phyloP scores from a whole-genome alignment of 2,888 invertebrate species.

The Macrophya annulata region DNA sequence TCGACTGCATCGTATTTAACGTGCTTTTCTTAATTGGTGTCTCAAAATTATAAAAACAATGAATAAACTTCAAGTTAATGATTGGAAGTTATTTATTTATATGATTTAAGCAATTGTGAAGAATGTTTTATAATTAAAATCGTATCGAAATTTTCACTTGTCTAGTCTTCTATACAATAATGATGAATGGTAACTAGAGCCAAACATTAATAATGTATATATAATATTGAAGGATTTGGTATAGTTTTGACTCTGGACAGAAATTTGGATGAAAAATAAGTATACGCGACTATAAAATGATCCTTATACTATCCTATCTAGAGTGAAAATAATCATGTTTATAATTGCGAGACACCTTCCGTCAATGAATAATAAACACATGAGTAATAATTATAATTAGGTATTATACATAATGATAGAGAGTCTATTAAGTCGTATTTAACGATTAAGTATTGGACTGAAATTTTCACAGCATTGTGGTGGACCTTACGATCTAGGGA shows the following conservation, averaged over 20 bases:
- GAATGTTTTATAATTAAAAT: neutral
- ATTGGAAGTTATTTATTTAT: conserved; percentile 16
- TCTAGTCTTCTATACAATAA: neutral
- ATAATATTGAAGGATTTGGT: neutral
- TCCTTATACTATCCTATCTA: conserved; percentile 11
- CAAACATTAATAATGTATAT: neutral
- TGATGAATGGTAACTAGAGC: conserved; percentile 1
- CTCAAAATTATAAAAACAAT: conserved; percentile 34
- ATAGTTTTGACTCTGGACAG: neutral
- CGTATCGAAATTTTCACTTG: neutral
- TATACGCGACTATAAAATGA: neutral
- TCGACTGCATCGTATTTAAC: conserved; percentile 30
- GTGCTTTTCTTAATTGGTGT: neutral
- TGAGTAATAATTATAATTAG: conserved; percentile 62
- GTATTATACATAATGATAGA: conserved; percentile 64
- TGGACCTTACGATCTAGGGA: conserved; percentile 70
- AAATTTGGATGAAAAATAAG: neutral
- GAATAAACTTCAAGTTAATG: neutral
- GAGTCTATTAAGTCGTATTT: conserved; percentile 62
- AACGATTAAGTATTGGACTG: conserved; percentile 66
- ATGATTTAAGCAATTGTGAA: neutral
- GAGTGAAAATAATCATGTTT: neutral
- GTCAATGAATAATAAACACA: conserved; percentile 57
- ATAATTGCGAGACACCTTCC: conserved; percentile 49
- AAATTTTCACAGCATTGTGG: conserved; percentile 66